A percentile compares a stretch with the other conserved stretches of the same genome.
Evolutionary conservation across 1,140 invertebrate species (phyloP).

Genomic region (Papilio machaon): DNA sequence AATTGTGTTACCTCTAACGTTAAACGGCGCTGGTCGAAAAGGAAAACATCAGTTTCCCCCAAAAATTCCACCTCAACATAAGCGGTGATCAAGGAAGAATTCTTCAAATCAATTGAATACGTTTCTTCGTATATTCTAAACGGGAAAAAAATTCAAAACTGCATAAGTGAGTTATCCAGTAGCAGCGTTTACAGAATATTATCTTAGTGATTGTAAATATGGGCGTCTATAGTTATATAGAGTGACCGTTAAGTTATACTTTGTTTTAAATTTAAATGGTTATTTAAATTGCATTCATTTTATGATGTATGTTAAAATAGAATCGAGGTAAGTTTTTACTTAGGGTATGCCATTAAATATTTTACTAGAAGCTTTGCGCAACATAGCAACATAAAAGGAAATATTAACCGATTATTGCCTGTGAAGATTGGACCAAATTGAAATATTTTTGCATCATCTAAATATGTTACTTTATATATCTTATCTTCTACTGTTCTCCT

Average conservation of each 20-base stretch:
- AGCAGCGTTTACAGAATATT: neutral
- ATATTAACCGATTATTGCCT: slow-evolving; percentile 59
- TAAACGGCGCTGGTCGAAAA: slow-evolving; percentile 64
- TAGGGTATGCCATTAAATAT: no score
- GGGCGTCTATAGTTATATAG: no score
- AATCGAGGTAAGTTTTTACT: no score
- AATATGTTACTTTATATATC: slow-evolving; percentile 72
- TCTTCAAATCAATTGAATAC: slow-evolving; percentile 68
- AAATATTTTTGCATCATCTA: slow-evolving; percentile 72
- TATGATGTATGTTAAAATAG: no score
- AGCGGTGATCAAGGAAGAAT: slow-evolving; percentile 69
- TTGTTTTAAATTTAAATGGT: no score
- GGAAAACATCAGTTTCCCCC: slow-evolving; percentile 65
- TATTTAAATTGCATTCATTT: no score
- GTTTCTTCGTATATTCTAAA: slow-evolving; percentile 74
- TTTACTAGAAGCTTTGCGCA: no score
- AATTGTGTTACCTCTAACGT: slow-evolving; percentile 58
- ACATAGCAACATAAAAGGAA: slow-evolving; percentile 1
- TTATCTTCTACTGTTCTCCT: slow-evolving; percentile 66
- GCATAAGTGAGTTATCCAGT: neutral
- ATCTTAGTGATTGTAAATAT: no score
- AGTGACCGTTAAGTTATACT: no score
- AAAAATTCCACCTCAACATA: slow-evolving; percentile 69
- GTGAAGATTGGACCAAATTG: slow-evolving; percentile 76
- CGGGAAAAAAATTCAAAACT: slow-evolving; percentile 29